These are phyloP conservation scores for Cotesia glomerata DNA, from an alignment of 1,140 invertebrate species.

Conservation along the genomic window DNA sequence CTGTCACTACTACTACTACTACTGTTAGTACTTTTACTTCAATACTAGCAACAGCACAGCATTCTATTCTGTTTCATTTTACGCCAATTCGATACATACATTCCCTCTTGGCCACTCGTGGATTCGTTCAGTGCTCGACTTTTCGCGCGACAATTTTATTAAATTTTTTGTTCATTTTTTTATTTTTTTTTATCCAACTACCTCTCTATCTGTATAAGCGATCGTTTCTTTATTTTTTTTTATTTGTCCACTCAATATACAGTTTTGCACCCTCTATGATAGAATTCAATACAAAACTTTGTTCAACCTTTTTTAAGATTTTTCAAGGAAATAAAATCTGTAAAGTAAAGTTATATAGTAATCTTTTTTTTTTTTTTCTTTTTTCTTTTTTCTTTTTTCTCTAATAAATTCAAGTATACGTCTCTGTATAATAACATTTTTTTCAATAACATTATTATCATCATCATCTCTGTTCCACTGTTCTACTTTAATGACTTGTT, in stretches of 20 bases:
- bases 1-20: background rate
- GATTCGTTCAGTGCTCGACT: conserved; percentile 8
- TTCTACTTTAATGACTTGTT: background rate
- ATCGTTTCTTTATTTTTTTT: background rate
- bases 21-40: no score
- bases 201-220: background rate
- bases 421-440: background rate
- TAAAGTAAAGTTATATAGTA: background rate
- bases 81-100: conserved; percentile 27
- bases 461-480: background rate
- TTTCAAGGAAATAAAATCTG: background rate
- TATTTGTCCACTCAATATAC: no score
- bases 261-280: background rate
- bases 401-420: background rate
- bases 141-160: conserved; percentile 31
- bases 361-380: background rate
- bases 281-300: conserved; percentile 1
- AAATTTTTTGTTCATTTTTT: conserved; percentile 10
- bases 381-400: background rate
- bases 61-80: conserved; percentile 25
- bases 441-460: background rate
- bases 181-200: background rate
- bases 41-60: background rate
- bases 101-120: conserved; percentile 21
- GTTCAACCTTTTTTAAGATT: background rate